Conservation (phyloP, 1,140 invertebrate species). For the Nasonia vitripennis region DNA sequence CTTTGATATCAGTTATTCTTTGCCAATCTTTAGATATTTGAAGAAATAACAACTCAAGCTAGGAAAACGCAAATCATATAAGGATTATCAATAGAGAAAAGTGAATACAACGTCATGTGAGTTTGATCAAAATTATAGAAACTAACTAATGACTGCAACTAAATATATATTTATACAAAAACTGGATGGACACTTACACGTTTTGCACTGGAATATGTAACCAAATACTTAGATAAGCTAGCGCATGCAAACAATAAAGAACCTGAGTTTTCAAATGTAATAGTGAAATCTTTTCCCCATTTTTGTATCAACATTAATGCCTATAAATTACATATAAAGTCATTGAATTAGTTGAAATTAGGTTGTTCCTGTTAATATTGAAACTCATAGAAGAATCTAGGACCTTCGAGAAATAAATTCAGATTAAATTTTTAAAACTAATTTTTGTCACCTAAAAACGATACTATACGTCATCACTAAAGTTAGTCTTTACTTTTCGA, state of each 20-base stretch:
- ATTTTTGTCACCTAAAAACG: too few species aligned
- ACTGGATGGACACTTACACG: neutral
- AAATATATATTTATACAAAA: too few species aligned
- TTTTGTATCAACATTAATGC: neutral
- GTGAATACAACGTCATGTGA: too few species aligned
- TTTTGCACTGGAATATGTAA: neutral
- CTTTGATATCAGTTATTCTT: neutral
- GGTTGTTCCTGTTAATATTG: too few species aligned
- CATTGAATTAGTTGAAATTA: neutral
- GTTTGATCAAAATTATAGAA: too few species aligned
- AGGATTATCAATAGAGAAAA: too few species aligned
- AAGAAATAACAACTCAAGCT: neutral
- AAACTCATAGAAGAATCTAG: too few species aligned
- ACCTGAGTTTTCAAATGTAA: neutral
- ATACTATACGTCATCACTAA: too few species aligned
- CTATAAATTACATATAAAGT: neutral
- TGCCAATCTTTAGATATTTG: constrained; percentile 10
- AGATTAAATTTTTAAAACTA: too few species aligned
- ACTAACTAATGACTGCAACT: too few species aligned
- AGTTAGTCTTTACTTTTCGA: too few species aligned
- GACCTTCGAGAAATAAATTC: too few species aligned
- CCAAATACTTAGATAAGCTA: neutral
- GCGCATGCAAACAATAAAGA: neutral
- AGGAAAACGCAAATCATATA: neutral
- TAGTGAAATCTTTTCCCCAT: neutral